Evolutionary conservation across 2,797 vertebrate genomes (phyloP), one percentile per base, ranked within the genome.

Genomic region (Delichon dasypus): DNA sequence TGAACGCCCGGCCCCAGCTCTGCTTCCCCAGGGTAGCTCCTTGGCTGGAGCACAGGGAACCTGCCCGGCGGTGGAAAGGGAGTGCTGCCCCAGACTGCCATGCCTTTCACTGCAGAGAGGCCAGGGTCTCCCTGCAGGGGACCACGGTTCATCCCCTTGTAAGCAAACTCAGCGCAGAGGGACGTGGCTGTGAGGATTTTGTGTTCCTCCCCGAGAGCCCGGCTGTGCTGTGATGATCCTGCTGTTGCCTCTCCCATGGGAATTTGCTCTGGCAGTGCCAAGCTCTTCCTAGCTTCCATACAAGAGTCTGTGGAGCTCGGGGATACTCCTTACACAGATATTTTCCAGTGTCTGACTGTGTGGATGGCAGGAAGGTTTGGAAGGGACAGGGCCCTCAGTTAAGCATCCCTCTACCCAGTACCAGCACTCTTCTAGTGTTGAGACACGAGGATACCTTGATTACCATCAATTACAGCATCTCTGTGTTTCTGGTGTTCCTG

Each of bases 61-160:
- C 5, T 0, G 13, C 30, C 34, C 27, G 25, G 1, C 2, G 5
- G 10, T 7, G 27, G 5, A 6, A 13, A 7, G 14, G 44, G 23
- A 60, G 8, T 2, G 64, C 68, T 38, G 36, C 10, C 64, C 36
- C 84, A 29, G 32, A 6, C 36, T 6, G 58, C 0, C 0, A 0
- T 16, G 38, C 36, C 67, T 51, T 26, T 45, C 32, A 1, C 50
- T 51, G 53, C 61, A 22, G 29, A n/a, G 45, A 26, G 29, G 2
- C 12, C 3, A 27, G 21, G 48, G 42, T 17, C 25, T 30, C 58
- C 9, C 75, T 36, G 40, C 13, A 6, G 27, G 22, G 34, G 3
- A 73, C 27, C 23, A 0, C 0, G 0, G 23, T 3, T 47, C 44
- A 4, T 15, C 22, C 48, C 23, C 36, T 10, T 55, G 34, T 38